Base-by-base conservation (phyloP, 2,888 invertebrate species). In the Mimumesa dahlbomi region DNA sequence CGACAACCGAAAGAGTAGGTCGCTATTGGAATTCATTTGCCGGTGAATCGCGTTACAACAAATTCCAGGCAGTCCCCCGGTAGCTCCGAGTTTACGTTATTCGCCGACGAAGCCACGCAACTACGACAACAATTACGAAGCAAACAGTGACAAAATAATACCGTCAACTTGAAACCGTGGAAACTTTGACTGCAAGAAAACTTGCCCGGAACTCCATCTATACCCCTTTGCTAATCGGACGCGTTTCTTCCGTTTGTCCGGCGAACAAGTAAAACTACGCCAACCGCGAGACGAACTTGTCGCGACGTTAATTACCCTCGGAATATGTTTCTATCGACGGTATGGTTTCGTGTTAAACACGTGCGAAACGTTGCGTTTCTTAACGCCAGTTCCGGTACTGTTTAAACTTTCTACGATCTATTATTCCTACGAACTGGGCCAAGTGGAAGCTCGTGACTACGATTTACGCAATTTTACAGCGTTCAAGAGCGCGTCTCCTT, bases 381-480 rank as follows among this genome's bases (percentile, higher is more conserved):
- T 45, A 64, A 46, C 40, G 46, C 7, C 25, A 40, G 56, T 67
- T 67, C 50, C 45, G 36, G 56, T 40, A 63, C 36, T 34, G 52
- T 45, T 57, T 45, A 63, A 65, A 56, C 67, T 67, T 54, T 66
- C 63, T 49, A 66, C 53, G 49, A 54, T 66, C 54, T 66, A 63
- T 66, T 53, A 66, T 63, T 63, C 63, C 25, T 25, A 34, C 38
- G 45, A 64, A 56, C 45, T 64, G 50, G 64, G 67, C 43, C 67
- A 67, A 56, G 19, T 56, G 66, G 54, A 53, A 40, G 38, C 50
- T 19, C 45, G 48, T 16, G 2, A 13, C 14, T 25, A 48, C 34
- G 65, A 42, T 61, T 61, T 50, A 43, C 63, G 63, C 25, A 63
- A 63, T 66, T 66, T 48, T 29, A n/a, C n/a, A n/a, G n/a, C n/a